phyloP scores from a whole-genome alignment of 2,113 vertebrate species.

The Tangachromis dhanisi region DNA sequence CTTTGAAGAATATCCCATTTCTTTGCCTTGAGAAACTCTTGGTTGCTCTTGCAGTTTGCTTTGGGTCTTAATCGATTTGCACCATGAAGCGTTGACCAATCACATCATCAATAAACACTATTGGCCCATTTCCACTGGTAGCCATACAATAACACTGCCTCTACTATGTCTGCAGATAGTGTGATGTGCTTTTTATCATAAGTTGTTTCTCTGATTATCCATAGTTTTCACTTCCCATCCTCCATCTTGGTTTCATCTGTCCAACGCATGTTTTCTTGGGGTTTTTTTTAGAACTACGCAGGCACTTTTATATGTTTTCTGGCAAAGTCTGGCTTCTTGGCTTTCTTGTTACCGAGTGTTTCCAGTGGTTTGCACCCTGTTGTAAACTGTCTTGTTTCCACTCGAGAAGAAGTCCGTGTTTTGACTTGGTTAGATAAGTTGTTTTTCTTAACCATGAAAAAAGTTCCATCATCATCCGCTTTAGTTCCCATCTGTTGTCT shows the following conservation, averaged over 20 bases:
- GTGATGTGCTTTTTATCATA: not conserved
- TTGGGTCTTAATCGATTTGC: not conserved
- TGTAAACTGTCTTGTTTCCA: not conserved
- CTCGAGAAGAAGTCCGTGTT: not conserved
- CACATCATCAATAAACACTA: not conserved
- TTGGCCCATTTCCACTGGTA: not conserved
- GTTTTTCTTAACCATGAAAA: not conserved
- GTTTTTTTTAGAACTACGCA: fast-evolving
- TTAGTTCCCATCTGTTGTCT: not conserved
- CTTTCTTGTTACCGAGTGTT: not conserved
- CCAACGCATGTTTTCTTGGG: not conserved
- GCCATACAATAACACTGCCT: not conserved
- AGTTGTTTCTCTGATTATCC: not conserved
- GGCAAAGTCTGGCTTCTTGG: not conserved
- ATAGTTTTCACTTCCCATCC: not conserved
- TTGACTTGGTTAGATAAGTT: not conserved
- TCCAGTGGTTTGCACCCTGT: not conserved
- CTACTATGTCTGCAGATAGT: not conserved
- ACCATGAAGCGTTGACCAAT: not conserved
- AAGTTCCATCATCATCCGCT: not conserved
- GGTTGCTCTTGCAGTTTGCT: not conserved
- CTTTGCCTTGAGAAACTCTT: not conserved
- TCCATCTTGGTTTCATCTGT: not conserved
- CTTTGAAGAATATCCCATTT: not conserved
- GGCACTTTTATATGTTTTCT: not conserved